Evolutionary conservation across 2,888 invertebrate genomes (phyloP), one percentile per base, ranked within the genome.

Genomic region (Coleophora flavipennella): DNA sequence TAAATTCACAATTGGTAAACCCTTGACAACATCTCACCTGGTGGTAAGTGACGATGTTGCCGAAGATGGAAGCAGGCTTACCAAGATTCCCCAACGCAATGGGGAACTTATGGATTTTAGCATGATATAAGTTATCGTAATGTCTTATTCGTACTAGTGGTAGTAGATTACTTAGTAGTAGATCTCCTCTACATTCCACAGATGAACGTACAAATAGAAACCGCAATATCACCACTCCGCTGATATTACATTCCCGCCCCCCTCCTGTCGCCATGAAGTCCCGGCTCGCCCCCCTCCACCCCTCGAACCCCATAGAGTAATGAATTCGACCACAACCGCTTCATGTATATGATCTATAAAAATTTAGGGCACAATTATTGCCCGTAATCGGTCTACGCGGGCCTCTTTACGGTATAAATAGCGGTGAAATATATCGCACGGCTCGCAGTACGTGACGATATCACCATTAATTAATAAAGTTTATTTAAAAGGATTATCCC

Each of bases 161-260:
- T n/a, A n/a, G n/a, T n/a, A n/a, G n/a, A n/a, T n/a, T n/a, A n/a
- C n/a, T n/a, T n/a, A n/a, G n/a, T n/a, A 39, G 39, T 39, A 26
- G 35, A 40, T 40, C 40, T 31, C 64, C 60, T 66, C 60, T 50
- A 64, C 55, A 59, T 58, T n/a, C 20, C 26, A 57, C 49, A 39
- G 43, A 40, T 35, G 59, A 62, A 58, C 65, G 66, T 65, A 62
- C 65, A 67, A 66, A 66, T 71, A 67, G 75, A 72, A 71, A 70
- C 75, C 76, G 76, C 77, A 78, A 79, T 77, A 78, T 75, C 73
- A 74, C 76, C 70, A 74, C 72, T 74, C 72, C 64, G 63, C 69
- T 72, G 73, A 76, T 77, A 80, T 77, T 79, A 78, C 75, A 75
- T 71, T 75, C 74, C 67, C 64, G 59, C 63, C 59, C 49, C 55